Percentiles rank a stretch among this genome's conserved stretches.
Evolutionary conservation across 2,113 vertebrate species (phyloP).

Genomic region (Lanius ludovicianus): DNA sequence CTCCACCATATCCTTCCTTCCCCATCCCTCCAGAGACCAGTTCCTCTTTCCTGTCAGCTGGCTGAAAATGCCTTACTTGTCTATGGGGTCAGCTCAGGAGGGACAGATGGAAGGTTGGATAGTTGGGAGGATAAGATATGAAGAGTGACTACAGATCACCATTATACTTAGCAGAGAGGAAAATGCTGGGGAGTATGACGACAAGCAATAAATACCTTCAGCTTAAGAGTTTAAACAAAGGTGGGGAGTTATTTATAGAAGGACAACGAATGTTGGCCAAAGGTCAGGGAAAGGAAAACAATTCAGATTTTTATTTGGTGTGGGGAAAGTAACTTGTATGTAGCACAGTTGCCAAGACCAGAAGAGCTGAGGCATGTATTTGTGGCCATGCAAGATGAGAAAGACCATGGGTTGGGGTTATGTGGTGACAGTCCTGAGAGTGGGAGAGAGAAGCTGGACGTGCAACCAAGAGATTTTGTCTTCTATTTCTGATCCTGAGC

Average conservation of each 20-base stretch:
- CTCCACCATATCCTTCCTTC: fast-evolving
- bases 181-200: background rate
- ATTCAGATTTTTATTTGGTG: background rate
- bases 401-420: background rate
- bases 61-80: background rate
- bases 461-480: background rate
- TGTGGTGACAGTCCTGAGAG: background rate
- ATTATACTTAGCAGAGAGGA: background rate
- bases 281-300: constrained; percentile 53
- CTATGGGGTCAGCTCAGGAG: background rate
- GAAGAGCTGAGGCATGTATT: background rate
- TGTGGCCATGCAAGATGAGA: background rate
- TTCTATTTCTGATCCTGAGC: background rate
- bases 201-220: constrained; percentile 54
- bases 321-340: background rate
- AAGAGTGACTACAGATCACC: background rate
- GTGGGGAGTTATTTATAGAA: constrained; percentile 50
- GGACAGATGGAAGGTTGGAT: background rate
- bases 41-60: background rate
- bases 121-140: background rate
- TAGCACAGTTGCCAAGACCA: background rate
- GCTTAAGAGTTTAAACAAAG: constrained; percentile 60
- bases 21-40: background rate
- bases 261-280: background rate
- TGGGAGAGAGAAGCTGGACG: background rate